Conservation (phyloP, 2,888 invertebrate species). For the Biston betularia region DNA sequence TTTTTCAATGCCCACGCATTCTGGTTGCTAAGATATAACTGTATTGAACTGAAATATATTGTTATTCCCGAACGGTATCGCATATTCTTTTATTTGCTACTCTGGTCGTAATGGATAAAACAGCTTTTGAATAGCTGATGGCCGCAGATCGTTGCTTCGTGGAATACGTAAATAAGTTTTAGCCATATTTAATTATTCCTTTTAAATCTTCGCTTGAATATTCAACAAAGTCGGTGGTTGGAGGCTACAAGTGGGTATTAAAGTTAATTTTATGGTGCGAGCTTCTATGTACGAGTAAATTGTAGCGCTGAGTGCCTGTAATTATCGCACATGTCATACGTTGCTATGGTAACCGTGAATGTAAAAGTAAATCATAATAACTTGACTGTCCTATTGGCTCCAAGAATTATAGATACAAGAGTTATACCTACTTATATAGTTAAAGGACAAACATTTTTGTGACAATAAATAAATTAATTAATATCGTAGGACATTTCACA, state of each 20-base stretch:
- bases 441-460: too few species aligned
- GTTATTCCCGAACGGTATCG: constrained; percentile 24
- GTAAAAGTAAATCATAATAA: too few species aligned
- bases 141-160: constrained; percentile 56
- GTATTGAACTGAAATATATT: constrained; percentile 13
- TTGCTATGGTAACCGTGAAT: not conserved
- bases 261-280: constrained; percentile 49
- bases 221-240: constrained; percentile 63
- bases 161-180: constrained; percentile 81
- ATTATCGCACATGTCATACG: not conserved
- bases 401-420: too few species aligned
- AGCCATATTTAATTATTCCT: constrained; percentile 79
- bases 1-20: not conserved
- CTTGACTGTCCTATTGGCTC: too few species aligned
- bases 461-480: too few species aligned
- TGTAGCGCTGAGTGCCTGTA: not conserved
- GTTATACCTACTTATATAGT: too few species aligned
- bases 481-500: too few species aligned
- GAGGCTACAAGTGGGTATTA: constrained; percentile 50
- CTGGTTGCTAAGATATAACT: not conserved
- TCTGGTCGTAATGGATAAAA: constrained; percentile 65
- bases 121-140: constrained; percentile 78
- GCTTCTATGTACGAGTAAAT: constrained; percentile 41
- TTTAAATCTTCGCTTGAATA: constrained; percentile 73
- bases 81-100: constrained; percentile 29